These are phyloP conservation scores for Ophioninae sp. DNA, from an alignment of 2,888 invertebrate genomes.

Conservation along the genomic window DNA sequence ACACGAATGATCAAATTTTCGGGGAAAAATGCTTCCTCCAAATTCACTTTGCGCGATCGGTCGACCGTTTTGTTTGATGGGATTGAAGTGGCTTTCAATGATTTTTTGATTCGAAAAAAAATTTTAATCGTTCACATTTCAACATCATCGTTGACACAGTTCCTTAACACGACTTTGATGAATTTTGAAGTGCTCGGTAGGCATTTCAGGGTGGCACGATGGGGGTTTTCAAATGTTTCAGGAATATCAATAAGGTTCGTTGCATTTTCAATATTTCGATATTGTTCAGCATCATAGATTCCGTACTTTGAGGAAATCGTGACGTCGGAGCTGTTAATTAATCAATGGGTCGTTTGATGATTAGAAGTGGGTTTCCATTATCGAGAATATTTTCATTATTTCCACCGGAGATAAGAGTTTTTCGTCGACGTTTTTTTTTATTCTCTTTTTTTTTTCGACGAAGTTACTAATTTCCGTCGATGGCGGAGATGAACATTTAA, in stretches of 20 bases:
- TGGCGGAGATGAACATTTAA: conserved; percentile 23
- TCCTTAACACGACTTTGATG: conserved; percentile 11
- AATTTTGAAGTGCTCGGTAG: neutral
- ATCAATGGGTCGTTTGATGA: conserved; percentile 1
- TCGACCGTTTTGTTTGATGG: neutral
- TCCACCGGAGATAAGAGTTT: conserved; percentile 9
- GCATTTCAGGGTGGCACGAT: neutral
- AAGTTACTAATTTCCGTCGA: conserved; percentile 6
- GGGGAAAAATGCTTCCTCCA: neutral
- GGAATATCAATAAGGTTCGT: neutral
- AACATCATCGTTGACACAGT: neutral
- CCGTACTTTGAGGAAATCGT: neutral
- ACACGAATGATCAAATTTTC: neutral
- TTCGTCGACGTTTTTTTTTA: neutral
- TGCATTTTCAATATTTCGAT: neutral
- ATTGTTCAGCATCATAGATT: neutral
- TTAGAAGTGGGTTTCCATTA: neutral
- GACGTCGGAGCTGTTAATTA: conserved; percentile 1
- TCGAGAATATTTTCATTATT: neutral
- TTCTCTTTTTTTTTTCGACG: neutral
- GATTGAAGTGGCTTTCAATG: neutral
- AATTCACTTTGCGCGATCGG: neutral
- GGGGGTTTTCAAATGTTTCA: neutral
- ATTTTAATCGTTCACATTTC: neutral
- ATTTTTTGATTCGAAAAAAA: neutral